These are phyloP conservation scores for Chlamydotis undulata DNA, from an alignment of 2,113 vertebrate genomes.

Conservation along the genomic window DNA sequence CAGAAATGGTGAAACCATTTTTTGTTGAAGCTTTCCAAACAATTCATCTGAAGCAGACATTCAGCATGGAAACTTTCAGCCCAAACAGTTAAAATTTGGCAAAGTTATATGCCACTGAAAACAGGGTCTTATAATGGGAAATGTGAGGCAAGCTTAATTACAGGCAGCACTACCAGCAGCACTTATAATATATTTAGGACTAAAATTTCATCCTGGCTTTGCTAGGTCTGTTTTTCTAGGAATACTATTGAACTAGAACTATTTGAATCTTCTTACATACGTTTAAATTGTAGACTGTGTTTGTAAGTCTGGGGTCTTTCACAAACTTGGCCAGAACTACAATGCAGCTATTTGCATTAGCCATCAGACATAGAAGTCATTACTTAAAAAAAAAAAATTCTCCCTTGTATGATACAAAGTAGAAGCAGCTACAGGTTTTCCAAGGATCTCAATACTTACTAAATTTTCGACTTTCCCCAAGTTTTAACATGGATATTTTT, in stretches of 20 bases:
- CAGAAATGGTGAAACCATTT: constrained; percentile 66
- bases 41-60: constrained; percentile 61
- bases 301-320: not conserved
- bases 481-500: not conserved
- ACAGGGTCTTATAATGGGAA: constrained; percentile 51
- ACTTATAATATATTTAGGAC: not conserved
- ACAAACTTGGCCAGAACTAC: not conserved
- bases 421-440: not conserved
- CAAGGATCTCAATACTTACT: not conserved
- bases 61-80: constrained; percentile 63
- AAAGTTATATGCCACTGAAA: constrained; percentile 22
- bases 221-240: constrained; percentile 35
- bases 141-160: constrained; percentile 54
- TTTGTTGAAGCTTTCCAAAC: constrained; percentile 62
- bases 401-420: not conserved
- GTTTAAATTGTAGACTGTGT: not conserved
- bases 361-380: not conserved
- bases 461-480: not conserved
- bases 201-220: constrained; percentile 34
- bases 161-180: constrained; percentile 38
- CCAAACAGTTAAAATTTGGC: constrained; percentile 66
- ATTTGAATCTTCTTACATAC: not conserved
- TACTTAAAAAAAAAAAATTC: not conserved
- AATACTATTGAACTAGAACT: not conserved
- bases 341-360: not conserved